Percentiles rank a stretch among this genome's conserved stretches.
Evolutionary conservation across 2,888 invertebrate genomes (phyloP).

Genomic region (Bombyx huttoni): DNA sequence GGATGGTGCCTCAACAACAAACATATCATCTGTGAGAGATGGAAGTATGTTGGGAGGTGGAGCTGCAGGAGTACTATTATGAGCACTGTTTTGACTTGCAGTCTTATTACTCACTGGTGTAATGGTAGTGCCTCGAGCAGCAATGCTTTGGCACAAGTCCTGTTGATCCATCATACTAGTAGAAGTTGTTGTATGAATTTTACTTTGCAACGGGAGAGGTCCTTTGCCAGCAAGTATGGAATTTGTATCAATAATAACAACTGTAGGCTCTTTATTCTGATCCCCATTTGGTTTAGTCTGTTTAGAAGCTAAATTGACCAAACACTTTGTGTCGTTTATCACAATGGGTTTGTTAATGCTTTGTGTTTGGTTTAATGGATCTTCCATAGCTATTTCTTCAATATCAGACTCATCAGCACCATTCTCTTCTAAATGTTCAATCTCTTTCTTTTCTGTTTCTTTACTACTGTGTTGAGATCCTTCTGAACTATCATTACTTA

Average conservation of each 20-base stretch:
- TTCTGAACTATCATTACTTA: constrained; percentile 75
- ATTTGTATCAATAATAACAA: constrained; percentile 90
- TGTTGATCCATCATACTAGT: constrained; percentile 42
- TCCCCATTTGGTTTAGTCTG: constrained; percentile 47
- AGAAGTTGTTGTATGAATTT: constrained; percentile 17
- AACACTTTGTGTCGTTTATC: constrained; percentile 80
- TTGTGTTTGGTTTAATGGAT: constrained; percentile 71
- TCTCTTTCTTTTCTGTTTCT: constrained; percentile 65
- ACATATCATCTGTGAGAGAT: constrained; percentile 92
- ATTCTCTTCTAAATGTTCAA: constrained; percentile 65
- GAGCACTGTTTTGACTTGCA: constrained; percentile 13
- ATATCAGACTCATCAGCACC: constrained; percentile 47
- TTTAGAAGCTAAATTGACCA: constrained; percentile 79
- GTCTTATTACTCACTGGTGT: constrained; percentile 55
- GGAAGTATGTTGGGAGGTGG: constrained; percentile 75
- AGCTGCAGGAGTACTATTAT: constrained; percentile 8
- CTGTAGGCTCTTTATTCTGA: constrained; percentile 81
- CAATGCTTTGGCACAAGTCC: constrained; percentile 61
- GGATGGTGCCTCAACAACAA: constrained; percentile 92
- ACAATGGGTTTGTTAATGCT: constrained; percentile 69
- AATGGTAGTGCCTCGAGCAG: constrained; percentile 69
- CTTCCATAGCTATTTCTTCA: constrained; percentile 76
- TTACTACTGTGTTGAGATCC: constrained; percentile 52
- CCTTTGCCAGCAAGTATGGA: constrained; percentile 67
- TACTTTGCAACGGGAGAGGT: constrained; percentile 22